Conservation (phyloP, 2,888 invertebrate genomes). For the Brassicogethes aeneus region DNA sequence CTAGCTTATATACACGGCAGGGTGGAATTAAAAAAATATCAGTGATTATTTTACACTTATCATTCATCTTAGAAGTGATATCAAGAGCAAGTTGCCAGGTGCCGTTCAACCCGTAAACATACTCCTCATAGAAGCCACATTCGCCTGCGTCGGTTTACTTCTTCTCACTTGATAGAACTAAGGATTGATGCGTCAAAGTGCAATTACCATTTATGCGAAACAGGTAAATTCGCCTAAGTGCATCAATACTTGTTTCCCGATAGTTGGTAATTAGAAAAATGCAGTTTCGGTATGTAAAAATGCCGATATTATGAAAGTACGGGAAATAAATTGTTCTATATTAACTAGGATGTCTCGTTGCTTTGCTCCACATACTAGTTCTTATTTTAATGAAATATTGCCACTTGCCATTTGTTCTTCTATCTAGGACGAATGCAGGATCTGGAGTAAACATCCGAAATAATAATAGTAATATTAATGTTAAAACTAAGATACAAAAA, state of each 20-base stretch:
- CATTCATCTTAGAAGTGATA: conserved; percentile 22
- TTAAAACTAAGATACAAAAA: too few relatives aligned
- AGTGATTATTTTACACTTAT: conserved; percentile 2
- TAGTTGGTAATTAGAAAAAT: conserved; percentile 13
- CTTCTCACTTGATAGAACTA: not conserved
- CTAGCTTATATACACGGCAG: conserved; percentile 19
- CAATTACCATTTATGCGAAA: too few relatives aligned
- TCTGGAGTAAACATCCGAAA: too few relatives aligned
- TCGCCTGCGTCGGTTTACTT: too few relatives aligned
- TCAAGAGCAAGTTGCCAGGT: too few relatives aligned
- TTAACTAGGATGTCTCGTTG: conserved; percentile 30
- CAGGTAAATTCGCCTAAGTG: too few relatives aligned
- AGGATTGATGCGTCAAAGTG: not conserved
- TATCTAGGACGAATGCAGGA: not conserved
- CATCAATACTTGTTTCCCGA: conserved; percentile 17
- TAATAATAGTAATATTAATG: too few relatives aligned
- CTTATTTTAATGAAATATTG: not conserved
- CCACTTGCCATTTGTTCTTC: not conserved
- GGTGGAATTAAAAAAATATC: not conserved
- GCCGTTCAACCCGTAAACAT: too few relatives aligned
- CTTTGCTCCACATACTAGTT: conserved; percentile 30
- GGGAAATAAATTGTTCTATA: conserved; percentile 32
- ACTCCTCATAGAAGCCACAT: too few relatives aligned
- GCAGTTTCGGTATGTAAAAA: conserved; percentile 19
- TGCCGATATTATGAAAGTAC: conserved; percentile 33